A percentile compares a stretch with the other conserved stretches of the same genome.
phyloP scores from a whole-genome alignment of 1,140 invertebrate genomes.

The Papilio xuthus region DNA sequence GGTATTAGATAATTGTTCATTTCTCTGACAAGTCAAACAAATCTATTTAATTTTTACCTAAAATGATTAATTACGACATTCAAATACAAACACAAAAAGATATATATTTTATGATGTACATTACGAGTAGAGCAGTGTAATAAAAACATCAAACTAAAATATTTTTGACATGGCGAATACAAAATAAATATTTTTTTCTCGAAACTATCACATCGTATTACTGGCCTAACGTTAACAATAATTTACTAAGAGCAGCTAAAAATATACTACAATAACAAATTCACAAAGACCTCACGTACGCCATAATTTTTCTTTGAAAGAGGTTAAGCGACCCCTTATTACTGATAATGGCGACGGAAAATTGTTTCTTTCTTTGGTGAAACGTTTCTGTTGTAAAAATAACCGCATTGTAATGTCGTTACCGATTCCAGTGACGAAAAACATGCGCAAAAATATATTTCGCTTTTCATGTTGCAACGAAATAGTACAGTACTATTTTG shows the following conservation, averaged over 20 bases:
- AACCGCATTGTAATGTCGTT: neutral
- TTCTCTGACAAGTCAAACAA: too few species aligned
- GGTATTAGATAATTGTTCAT: neutral
- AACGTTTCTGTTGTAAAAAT: neutral
- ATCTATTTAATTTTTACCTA: too few species aligned
- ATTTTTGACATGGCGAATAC: neutral
- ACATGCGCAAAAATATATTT: too few species aligned
- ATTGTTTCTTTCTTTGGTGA: slow-evolving; percentile 3
- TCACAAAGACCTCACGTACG: slow-evolving; percentile 4
- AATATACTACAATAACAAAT: neutral
- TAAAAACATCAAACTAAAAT: neutral
- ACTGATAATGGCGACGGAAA: neutral
- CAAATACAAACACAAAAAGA: too few species aligned
- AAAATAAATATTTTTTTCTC: neutral
- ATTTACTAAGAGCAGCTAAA: slow-evolving; percentile 16
- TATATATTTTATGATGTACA: too few species aligned
- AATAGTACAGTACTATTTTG: too few species aligned
- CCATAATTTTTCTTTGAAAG: slow-evolving; percentile 13
- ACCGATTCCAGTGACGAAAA: neutral
- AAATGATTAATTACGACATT: too few species aligned
- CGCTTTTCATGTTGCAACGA: too few species aligned
- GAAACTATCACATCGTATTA: neutral
- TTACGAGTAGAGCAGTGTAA: too few species aligned
- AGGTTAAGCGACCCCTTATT: slow-evolving; percentile 26
- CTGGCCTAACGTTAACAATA: neutral